phyloP scores from a whole-genome alignment of 2,888 invertebrate species.

The Anaspis maculata region DNA sequence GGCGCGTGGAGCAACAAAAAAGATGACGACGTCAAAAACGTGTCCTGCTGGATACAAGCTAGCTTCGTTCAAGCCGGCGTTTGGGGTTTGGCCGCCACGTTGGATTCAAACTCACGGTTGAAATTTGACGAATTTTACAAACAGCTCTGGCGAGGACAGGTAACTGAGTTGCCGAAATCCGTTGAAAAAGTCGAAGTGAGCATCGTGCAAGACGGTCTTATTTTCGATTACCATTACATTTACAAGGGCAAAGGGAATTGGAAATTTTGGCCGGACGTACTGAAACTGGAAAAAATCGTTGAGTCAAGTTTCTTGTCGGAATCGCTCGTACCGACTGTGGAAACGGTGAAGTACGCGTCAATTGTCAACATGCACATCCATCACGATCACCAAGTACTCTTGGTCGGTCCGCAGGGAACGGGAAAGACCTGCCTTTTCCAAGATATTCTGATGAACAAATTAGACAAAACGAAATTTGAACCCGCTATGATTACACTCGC shows the following conservation, averaged over 20 bases:
- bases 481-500: constrained; percentile 51
- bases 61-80: constrained; percentile 49
- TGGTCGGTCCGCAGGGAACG: constrained; percentile 53
- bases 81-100: constrained; percentile 71
- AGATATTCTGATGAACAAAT: constrained; percentile 41
- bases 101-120: constrained; percentile 40
- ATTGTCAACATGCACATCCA: constrained; percentile 50
- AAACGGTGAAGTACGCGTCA: constrained; percentile 47
- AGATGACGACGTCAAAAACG: constrained; percentile 41
- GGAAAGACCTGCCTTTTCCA: constrained; percentile 55
- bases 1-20: constrained; percentile 28
- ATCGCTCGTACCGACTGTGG: constrained; percentile 50
- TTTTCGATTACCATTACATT: constrained; percentile 52
- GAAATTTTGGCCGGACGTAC: constrained; percentile 50
- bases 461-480: constrained; percentile 45
- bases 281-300: constrained; percentile 41
- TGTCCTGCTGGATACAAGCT: constrained; percentile 46
- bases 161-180: constrained; percentile 41
- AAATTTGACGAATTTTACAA: constrained; percentile 39
- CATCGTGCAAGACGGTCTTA: constrained; percentile 48
- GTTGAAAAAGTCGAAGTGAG: constrained; percentile 49
- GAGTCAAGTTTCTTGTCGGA: constrained; percentile 40
- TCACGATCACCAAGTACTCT: constrained; percentile 49
- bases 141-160: constrained; percentile 36
- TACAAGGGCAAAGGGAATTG: constrained; percentile 52